Base-by-base conservation (phyloP, 2,797 vertebrate species). In the Xenopus petersii region DNA sequence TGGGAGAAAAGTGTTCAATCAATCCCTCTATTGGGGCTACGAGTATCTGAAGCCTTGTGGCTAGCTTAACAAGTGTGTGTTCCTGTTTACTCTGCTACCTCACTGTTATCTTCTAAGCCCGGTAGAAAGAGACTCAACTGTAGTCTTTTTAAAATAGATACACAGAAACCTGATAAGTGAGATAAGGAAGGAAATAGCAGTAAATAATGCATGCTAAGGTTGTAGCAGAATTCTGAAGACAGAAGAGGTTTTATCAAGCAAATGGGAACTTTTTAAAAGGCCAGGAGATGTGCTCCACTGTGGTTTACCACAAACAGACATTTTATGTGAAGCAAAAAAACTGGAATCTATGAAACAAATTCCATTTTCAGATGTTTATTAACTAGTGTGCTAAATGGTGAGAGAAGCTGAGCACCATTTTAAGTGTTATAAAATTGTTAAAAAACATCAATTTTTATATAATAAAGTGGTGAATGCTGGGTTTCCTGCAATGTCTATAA, bases 261-360 rank as follows among this genome's bases (percentile, higher is more conserved):
- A 65, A 56, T 79, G 71, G 67, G 71, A 74, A 70, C 60, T 54
- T 66, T 70, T 17, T 60, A 70, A 55, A 76, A 71, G 68, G 24
- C 51, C 48, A 66, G 67, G 62, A 70, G 71, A 73, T 64, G 66
- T 71, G 62, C 51, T 64, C 51, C 71, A 51, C 3, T 79, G 77
- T 66, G 77, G 77, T 74, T 66, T 79, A 79, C 77, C 77, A 79
- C 77, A 74, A 79, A 79, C 77, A 79, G 77, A 60, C 67, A 56
- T 16, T 51, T 74, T 70, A 61, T 66, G 46, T 73, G 33, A 69
- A 58, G 36, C 16, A 1, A 15, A 64, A 65, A 8, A 70, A 65
- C 26, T 42, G 46, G 71, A 70, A 73, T 73, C 12, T 73, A 33
- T 42, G 36, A 42, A 42, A 24, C 17, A 63, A 16, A 7, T 56